Evolutionary conservation across 1,140 invertebrate genomes (phyloP), one percentile per base, ranked within the genome.

Genomic region (Sitodiplosis mosellana): DNA sequence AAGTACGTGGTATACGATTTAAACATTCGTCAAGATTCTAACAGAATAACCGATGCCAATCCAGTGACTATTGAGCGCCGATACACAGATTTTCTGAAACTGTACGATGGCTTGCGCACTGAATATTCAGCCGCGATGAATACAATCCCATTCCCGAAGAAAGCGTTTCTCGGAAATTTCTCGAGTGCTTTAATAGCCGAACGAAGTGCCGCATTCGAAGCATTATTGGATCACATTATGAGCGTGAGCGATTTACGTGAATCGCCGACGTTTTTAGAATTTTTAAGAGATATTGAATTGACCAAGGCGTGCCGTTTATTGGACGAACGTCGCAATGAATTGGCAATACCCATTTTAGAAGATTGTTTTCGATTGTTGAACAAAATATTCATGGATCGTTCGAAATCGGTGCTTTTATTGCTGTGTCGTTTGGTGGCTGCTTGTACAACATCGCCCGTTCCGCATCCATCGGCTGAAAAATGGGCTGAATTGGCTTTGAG

Each of bases 151-250:
- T 87, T 87, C 64, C 83, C 83, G 7, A 78, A 76, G 55, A 87
- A 86, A 65, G 75, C 75, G 49, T 55, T 85, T 10, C 63, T 81
- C 43, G 82, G 83, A 1, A 87, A 87, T 61, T 87, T 86, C 60
- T 76, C 75, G 37, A 69, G 75, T 20, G 75, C 74, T 51, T 67
- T 83, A 33, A 85, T 87, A 53, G 72, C 74, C 8, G 66, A 68
- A 41, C 69, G 83, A 57, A 80, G 78, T 59, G 59, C 68, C 10
- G 75, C 74, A n/a, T 87, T 87, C 69, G 78, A 83, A 55, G 63
- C 65, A 49, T 69, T 84, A 27, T 59, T 86, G 18, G 68, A 72
- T 21, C 68, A 78, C 54, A 61, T 83, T 33, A 68, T 71, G 8
- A 66, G 62, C 42, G 65, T 77, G 37, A 63, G 69, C 46, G 68